Percentiles rank a stretch among this genome's conserved stretches.
phyloP scores from a whole-genome alignment of 1,140 invertebrate species.

The Goniozus legneri region DNA sequence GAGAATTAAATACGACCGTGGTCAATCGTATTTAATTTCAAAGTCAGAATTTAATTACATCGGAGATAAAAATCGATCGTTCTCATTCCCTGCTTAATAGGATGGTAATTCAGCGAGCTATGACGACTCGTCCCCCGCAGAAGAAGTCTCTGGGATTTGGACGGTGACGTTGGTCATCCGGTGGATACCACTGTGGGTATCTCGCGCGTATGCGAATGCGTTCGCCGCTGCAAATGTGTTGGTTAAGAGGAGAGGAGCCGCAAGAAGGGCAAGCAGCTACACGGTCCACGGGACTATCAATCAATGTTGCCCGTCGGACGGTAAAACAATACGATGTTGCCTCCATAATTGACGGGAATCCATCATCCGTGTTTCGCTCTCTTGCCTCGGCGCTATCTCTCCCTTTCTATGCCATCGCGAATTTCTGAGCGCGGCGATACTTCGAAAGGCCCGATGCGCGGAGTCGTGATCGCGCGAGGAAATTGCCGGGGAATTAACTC shows the following conservation, averaged over 20 bases:
- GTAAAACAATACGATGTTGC: conserved; percentile 56
- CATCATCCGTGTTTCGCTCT: conserved; percentile 49
- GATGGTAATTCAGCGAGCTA: too few relatives aligned
- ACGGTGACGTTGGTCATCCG: conserved; percentile 3
- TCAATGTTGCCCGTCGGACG: conserved; percentile 51
- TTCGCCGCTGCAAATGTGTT: conserved; percentile 14
- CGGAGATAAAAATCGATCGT: too few relatives aligned
- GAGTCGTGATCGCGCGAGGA: too few relatives aligned
- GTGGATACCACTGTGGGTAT: conserved; percentile 5
- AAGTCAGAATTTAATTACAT: too few relatives aligned
- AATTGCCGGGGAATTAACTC: too few relatives aligned
- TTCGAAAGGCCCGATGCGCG: too few relatives aligned
- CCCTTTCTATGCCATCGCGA: too few relatives aligned
- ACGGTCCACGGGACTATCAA: conserved; percentile 38
- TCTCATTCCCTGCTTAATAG: too few relatives aligned
- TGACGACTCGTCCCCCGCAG: background rate
- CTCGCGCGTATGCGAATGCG: too few relatives aligned
- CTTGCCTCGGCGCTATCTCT: conserved; percentile 6
- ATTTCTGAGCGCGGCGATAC: too few relatives aligned
- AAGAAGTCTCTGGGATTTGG: conserved; percentile 16
- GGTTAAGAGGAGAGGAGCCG: conserved; percentile 5
- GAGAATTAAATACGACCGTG: too few relatives aligned
- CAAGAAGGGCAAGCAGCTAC: conserved; percentile 33
- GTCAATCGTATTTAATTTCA: too few relatives aligned
- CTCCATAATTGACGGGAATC: conserved; percentile 55